Percentiles rank a stretch among this genome's conserved stretches.
phyloP scores from a whole-genome alignment of 2,113 vertebrate genomes.

The Stegastes partitus region DNA sequence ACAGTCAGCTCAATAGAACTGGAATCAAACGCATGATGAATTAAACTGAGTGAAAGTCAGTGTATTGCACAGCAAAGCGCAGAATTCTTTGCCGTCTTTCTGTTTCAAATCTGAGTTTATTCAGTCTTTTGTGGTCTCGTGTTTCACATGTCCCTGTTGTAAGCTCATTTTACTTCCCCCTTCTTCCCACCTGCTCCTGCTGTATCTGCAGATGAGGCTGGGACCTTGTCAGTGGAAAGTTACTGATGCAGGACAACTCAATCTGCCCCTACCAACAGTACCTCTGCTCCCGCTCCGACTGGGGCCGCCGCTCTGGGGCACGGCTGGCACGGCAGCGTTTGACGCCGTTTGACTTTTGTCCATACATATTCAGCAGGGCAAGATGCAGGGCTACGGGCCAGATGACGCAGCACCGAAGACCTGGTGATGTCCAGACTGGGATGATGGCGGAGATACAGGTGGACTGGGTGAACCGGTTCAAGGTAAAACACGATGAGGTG shows the following conservation, averaged over 20 bases:
- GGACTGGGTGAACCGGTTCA: conserved; percentile 14
- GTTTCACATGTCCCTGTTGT: background rate
- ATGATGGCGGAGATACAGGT: background rate
- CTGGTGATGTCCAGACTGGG: conserved; percentile 2
- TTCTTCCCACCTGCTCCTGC: conserved; percentile 8
- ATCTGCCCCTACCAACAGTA: conserved; percentile 1
- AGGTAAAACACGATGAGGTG: background rate
- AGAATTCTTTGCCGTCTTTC: background rate
- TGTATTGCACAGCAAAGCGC: background rate
- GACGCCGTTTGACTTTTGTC: conserved; percentile 21
- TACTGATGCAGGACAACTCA: conserved; percentile 34
- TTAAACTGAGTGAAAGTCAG: background rate
- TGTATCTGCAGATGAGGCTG: conserved; percentile 17
- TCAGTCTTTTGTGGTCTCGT: background rate
- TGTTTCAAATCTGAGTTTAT: no score
- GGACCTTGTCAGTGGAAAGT: conserved; percentile 27
- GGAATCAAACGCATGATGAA: background rate
- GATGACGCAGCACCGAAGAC: background rate
- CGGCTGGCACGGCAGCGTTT: background rate
- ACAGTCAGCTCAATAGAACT: background rate
- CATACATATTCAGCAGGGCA: conserved; percentile 23
- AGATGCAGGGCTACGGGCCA: conserved; percentile 4
- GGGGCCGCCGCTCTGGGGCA: background rate
- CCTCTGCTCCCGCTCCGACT: conserved; percentile 19
- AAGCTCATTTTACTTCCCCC: background rate